Conservation (phyloP, 2,797 vertebrate species). For the Dermochelys coriacea region DNA sequence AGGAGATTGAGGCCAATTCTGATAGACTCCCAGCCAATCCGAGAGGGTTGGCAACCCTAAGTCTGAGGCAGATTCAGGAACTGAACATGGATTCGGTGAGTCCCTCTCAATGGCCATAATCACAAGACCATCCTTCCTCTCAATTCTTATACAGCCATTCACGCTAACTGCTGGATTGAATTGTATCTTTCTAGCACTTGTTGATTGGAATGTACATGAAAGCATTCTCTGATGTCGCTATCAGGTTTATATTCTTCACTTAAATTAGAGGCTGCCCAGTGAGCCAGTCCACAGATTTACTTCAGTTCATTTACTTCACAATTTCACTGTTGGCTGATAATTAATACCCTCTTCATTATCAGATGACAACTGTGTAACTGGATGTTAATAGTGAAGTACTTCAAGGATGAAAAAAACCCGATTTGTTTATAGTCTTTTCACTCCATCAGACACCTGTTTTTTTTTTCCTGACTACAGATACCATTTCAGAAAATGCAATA, state of each 20-base stretch:
- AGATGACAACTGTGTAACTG: not conserved
- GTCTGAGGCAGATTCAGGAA: not conserved
- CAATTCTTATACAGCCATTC: not conserved
- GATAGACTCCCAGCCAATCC: too few relatives aligned
- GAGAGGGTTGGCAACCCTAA: not conserved
- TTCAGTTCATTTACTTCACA: not conserved
- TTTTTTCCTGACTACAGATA: not conserved
- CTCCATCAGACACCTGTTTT: not conserved
- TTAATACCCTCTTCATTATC: slow-evolving; percentile 1
- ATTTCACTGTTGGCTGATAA: not conserved
- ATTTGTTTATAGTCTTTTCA: not conserved
- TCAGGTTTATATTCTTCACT: slow-evolving; percentile 32
- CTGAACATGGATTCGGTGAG: not conserved
- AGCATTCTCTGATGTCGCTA: not conserved
- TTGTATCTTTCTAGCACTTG: not conserved
- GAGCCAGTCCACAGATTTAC: not conserved
- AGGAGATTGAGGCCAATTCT: too few relatives aligned
- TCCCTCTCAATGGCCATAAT: fast-evolving
- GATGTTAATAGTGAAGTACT: not conserved
- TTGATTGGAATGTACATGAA: not conserved
- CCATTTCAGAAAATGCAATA: not conserved
- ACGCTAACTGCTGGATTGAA: not conserved
- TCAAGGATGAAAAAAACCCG: not conserved
- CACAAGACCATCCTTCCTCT: not conserved
- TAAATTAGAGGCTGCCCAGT: not conserved